These are phyloP conservation scores for Vollenhovia emeryi DNA, from an alignment of 1,140 invertebrate genomes.

Conservation along the genomic window DNA sequence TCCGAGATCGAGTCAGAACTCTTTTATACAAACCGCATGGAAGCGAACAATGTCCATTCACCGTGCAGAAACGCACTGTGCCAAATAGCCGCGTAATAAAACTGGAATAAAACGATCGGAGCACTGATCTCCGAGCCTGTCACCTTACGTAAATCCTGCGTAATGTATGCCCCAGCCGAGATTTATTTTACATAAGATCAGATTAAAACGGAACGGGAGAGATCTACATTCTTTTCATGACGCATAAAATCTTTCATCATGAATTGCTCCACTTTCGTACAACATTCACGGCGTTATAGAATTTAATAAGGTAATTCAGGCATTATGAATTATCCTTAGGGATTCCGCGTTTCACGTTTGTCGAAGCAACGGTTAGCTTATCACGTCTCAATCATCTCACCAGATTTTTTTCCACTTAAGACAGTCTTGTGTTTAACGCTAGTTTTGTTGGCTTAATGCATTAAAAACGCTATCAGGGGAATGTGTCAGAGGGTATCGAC, in stretches of 20 bases:
- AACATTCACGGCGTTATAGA: neutral
- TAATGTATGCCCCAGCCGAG: neutral
- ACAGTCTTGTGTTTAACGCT: neutral
- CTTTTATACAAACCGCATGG: constrained; percentile 39
- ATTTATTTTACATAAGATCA: constrained; percentile 31
- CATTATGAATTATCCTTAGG: neutral
- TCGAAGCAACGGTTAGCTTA: neutral
- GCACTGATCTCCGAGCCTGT: neutral
- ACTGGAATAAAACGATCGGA: constrained; percentile 37
- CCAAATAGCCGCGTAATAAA: constrained; percentile 60
- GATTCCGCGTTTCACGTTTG: neutral
- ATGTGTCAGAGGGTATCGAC: constrained; percentile 13
- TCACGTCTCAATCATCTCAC: neutral
- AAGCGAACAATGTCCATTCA: constrained; percentile 67
- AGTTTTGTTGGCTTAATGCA: neutral
- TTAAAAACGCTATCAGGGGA: neutral
- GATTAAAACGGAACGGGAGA: neutral
- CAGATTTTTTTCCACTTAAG: neutral
- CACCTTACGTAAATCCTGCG: neutral
- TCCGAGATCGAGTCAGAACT: constrained; percentile 17
- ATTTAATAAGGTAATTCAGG: neutral
- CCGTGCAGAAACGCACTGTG: constrained; percentile 5
- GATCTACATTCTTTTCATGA: neutral
- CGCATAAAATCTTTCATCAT: neutral
- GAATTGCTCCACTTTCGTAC: neutral